Evolutionary conservation across 2,113 vertebrate species (phyloP), one percentile per base, ranked within the genome.

Genomic region (Morone chrysops): DNA sequence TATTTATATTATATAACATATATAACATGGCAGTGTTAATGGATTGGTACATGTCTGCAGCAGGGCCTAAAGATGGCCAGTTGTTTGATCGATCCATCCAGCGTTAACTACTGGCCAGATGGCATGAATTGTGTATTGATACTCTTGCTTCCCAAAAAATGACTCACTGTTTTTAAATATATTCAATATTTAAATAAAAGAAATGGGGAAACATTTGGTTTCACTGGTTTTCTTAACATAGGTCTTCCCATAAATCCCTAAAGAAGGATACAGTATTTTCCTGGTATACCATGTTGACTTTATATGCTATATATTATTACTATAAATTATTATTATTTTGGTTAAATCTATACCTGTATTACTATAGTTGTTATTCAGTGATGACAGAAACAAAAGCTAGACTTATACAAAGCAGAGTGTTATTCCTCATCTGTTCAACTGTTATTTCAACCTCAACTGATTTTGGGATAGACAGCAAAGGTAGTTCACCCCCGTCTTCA

Each of bases 401-500:
- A 77, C 63, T 73, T 60, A 54, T 71, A 47, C 22, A 71, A 70
- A 53, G 36, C 40, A 36, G 59, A 81, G 20, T 62, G 18, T 53
- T 47, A 13, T 67, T 72, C 62, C 20, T 20, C 9, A 25, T 84
- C 56, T 62, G 25, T 25, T 25, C 25, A 25, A 25, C 25, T 25
- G 25, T 25, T 25, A 25, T 25, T 25, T 25, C 25, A 25, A 25
- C 25, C 25, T 25, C 25, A 9, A 51, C 18, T 57, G 20, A 47
- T 11, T 80, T 85, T 77, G 51, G 63, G 71, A 63, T 70, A 73
- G 59, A 78, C 75, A 61, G 74, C 82, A 70, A 80, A 82, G 80
- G 72, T 75, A 65, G 53, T 75, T 71, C 8, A 14, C 67, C 47
- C 59, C 62, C 78, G 75, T 90, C 81, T 89, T 90, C 61, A 67